phyloP scores from a whole-genome alignment of 2,113 vertebrate species.

The Cyprinodon tularosa region DNA sequence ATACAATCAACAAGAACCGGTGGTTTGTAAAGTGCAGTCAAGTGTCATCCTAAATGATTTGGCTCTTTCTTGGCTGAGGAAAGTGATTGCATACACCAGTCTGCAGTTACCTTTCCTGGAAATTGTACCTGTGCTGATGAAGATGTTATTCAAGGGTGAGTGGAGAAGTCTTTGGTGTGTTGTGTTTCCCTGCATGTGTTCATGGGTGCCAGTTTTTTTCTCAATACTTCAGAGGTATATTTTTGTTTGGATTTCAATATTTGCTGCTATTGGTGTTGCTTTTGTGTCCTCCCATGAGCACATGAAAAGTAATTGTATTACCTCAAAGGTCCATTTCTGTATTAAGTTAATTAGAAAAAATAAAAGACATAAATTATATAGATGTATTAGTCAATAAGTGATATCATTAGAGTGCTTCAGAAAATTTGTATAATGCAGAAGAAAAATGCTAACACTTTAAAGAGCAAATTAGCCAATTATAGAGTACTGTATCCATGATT shows the following conservation, averaged over 20 bases:
- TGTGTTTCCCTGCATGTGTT: constrained; percentile 26
- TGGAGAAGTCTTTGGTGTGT: constrained; percentile 20
- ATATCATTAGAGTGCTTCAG: background rate
- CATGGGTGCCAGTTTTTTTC: background rate
- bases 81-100: constrained; percentile 71
- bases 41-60: constrained; percentile 72
- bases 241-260: background rate
- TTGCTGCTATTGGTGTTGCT: background rate
- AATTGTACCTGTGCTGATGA: constrained; percentile 52
- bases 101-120: constrained; percentile 44
- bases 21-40: constrained; percentile 60
- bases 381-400: background rate
- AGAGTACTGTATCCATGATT: too few relatives aligned
- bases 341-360: background rate
- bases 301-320: background rate
- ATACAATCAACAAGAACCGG: constrained; percentile 68
- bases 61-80: constrained; percentile 40
- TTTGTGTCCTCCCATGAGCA: background rate
- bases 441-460: too few relatives aligned
- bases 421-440: too few relatives aligned
- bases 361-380: background rate
- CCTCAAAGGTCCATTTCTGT: background rate
- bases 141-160: constrained; percentile 55
- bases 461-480: too few relatives aligned
- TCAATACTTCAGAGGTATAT: background rate